Percentiles rank a stretch among this genome's conserved stretches.
Conservation (phyloP, 2,888 invertebrate species). For the Dolichomitus sp. region DNA sequence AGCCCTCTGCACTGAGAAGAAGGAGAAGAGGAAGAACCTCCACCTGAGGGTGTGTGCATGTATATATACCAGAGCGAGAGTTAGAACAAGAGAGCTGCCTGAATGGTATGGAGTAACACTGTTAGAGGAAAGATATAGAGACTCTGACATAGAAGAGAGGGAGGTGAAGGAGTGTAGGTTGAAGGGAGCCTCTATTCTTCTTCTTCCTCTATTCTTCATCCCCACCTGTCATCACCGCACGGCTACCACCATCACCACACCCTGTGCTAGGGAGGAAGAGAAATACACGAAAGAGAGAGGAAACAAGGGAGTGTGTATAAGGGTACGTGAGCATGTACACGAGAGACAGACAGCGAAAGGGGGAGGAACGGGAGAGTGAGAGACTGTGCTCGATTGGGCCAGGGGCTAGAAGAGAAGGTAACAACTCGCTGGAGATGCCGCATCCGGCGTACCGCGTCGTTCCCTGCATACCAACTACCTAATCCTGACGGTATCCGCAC, state of each 20-base stretch:
- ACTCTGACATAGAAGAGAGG: slow-evolving; percentile 52
- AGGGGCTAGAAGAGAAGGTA: slow-evolving; percentile 74
- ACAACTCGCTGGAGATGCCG: slow-evolving; percentile 83
- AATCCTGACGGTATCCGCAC: slow-evolving; percentile 78
- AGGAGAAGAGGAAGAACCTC: slow-evolving; percentile 1
- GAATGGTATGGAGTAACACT: slow-evolving; percentile 36
- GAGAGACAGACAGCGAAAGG: slow-evolving; percentile 33
- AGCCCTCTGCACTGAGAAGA: background rate
- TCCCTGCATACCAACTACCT: slow-evolving; percentile 83
- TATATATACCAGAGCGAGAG: slow-evolving; percentile 19
- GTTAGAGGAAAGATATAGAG: slow-evolving; percentile 46
- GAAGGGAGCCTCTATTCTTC: slow-evolving; percentile 26
- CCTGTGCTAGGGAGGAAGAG: slow-evolving; percentile 44
- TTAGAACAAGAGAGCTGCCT: slow-evolving; percentile 29
- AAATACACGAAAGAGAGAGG: slow-evolving; percentile 48
- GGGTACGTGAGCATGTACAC: slow-evolving; percentile 13
- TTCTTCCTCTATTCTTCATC: slow-evolving; percentile 58
- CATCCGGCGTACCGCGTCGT: slow-evolving; percentile 81
- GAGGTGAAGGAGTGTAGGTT: slow-evolving; percentile 29
- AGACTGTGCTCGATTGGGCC: slow-evolving; percentile 55
- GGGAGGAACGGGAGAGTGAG: slow-evolving; percentile 47
- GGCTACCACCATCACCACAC: slow-evolving; percentile 67
- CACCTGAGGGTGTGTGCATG: slow-evolving; percentile 15
- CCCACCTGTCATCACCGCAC: slow-evolving; percentile 63
- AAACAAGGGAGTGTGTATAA: slow-evolving; percentile 51